phyloP scores from a whole-genome alignment of 2,797 vertebrate species.

The Ara ararauna region DNA sequence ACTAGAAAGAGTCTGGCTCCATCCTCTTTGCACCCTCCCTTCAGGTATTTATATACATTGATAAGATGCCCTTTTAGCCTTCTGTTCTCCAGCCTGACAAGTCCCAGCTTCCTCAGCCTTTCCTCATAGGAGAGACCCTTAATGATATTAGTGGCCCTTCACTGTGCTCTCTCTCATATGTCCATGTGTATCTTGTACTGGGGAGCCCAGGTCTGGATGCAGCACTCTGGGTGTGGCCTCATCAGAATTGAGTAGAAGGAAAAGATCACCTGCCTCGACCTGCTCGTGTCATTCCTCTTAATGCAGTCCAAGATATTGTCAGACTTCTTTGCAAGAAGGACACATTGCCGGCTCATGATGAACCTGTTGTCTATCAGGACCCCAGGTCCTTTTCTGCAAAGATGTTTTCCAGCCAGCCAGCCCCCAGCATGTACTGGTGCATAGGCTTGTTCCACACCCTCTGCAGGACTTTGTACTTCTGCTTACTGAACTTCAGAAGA shows the following conservation, averaged over 20 bases:
- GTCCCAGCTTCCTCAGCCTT: not conserved
- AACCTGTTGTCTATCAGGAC: not conserved
- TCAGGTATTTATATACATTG: not conserved
- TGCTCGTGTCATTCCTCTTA: not conserved
- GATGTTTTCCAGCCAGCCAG: not conserved
- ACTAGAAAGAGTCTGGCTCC: not conserved
- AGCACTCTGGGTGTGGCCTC: not conserved
- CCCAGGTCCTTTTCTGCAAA: not conserved
- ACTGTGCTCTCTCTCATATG: not conserved
- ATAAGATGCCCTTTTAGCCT: not conserved
- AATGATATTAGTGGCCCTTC: not conserved
- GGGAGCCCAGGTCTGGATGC: not conserved
- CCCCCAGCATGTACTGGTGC: not conserved
- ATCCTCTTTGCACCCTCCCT: not conserved
- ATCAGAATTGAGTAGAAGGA: not conserved
- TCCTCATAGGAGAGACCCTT: not conserved
- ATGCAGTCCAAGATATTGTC: not conserved
- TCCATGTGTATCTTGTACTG: too few species aligned
- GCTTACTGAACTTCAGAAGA: not conserved
- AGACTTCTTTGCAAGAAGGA: not conserved
- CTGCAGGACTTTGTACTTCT: not conserved
- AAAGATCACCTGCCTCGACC: not conserved
- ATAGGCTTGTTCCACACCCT: not conserved
- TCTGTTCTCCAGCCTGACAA: not conserved
- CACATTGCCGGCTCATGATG: not conserved